Conservation (phyloP, 2,113 vertebrate species). For the Electrona antarctica region DNA sequence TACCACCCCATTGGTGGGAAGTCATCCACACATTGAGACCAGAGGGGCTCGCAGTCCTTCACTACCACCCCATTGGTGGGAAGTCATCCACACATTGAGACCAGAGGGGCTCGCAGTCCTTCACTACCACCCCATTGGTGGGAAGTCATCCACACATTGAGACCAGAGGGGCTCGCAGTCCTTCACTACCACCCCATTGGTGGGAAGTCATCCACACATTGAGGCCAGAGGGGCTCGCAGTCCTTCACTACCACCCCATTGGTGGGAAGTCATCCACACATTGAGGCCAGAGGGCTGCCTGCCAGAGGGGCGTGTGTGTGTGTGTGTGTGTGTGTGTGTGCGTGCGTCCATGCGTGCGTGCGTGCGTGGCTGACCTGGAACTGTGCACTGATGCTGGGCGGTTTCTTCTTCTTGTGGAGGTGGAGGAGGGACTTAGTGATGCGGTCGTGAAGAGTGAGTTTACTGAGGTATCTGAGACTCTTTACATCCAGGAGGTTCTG, state of each 20-base stretch:
- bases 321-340: no score
- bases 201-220: no score
- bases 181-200: not conserved
- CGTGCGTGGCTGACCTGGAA: constrained; percentile 86
- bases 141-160: constrained; percentile 77
- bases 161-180: constrained; percentile 44
- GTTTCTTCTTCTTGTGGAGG: constrained; percentile 99
- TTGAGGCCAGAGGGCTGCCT: no score
- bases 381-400: constrained; percentile 96
- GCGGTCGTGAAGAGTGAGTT: constrained; percentile 92
- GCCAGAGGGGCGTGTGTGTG: no score
- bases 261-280: no score
- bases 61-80: not conserved
- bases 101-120: constrained; percentile 35
- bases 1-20: constrained; percentile 31
- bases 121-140: not conserved
- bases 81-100: constrained; percentile 77
- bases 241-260: no score
- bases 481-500: constrained; percentile 95
- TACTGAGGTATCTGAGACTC: constrained; percentile 94
- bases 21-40: constrained; percentile 76
- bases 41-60: constrained; percentile 24
- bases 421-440: constrained; percentile 98
- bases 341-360: not conserved
- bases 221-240: no score